Percentiles rank a stretch among this genome's conserved stretches.
Conservation (phyloP, 2,888 invertebrate species). For the Eristalis intricaria region DNA sequence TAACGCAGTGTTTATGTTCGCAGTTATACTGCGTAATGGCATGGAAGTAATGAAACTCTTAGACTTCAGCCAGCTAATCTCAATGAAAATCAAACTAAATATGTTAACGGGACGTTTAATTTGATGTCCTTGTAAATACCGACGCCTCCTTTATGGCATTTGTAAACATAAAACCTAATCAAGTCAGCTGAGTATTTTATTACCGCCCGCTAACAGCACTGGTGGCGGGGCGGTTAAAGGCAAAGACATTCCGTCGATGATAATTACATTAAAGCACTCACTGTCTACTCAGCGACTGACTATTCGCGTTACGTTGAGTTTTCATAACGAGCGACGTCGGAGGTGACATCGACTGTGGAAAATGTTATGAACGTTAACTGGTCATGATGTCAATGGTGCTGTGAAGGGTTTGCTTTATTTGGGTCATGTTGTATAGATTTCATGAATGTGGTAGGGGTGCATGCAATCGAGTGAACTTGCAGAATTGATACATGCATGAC, state of each 20-base stretch:
- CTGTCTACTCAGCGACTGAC: not conserved
- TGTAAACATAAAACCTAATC: not conserved
- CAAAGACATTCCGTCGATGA: not conserved
- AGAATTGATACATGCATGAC: no score
- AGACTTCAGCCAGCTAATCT: not conserved
- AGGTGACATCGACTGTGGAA: not conserved
- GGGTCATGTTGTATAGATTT: no score
- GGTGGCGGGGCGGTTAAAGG: not conserved
- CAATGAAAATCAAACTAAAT: slow-evolving; percentile 1
- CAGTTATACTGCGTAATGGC: slow-evolving; percentile 1
- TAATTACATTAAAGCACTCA: not conserved
- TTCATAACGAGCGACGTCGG: not conserved
- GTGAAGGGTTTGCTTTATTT: no score
- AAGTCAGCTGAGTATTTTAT: not conserved
- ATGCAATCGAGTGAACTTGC: not conserved
- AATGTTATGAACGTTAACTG: not conserved
- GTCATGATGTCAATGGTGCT: not conserved
- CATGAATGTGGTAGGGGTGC: no score
- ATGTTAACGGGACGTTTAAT: slow-evolving; percentile 1
- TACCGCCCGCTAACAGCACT: not conserved
- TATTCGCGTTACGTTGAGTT: not conserved
- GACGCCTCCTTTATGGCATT: slow-evolving; percentile 1
- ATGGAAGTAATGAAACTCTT: not conserved
- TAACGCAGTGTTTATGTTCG: not conserved
- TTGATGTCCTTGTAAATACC: slow-evolving; percentile 1